These are phyloP conservation scores for Holacanthella duospinosa DNA, from an alignment of 2,888 invertebrate species.

Conservation along the genomic window DNA sequence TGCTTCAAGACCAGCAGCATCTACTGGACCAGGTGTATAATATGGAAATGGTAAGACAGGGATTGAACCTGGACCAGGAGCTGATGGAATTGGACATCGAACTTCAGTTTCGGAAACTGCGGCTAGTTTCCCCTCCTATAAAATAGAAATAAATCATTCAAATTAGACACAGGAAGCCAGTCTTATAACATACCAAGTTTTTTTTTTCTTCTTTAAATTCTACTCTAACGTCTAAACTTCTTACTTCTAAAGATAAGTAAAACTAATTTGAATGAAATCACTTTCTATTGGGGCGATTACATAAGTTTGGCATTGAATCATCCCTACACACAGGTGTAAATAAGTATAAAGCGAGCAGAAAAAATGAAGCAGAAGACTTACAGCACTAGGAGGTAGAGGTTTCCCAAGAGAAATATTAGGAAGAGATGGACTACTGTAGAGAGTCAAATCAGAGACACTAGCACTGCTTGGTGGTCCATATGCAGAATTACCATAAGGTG, in stretches of 20 bases:
- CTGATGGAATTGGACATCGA: conserved; percentile 58
- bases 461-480: conserved; percentile 44
- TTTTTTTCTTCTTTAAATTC: background rate
- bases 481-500: conserved; percentile 49
- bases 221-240: background rate
- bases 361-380: conserved; percentile 11
- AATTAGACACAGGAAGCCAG: too few relatives aligned
- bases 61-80: conserved; percentile 41
- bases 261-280: too few relatives aligned
- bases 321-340: too few relatives aligned
- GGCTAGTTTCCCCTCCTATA: conserved; percentile 46
- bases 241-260: too few relatives aligned
- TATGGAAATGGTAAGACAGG: conserved; percentile 56
- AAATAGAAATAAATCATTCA: conserved; percentile 8
- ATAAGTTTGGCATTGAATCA: too few relatives aligned
- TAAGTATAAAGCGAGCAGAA: background rate
- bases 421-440: conserved; percentile 91
- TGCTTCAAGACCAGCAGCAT: conserved; percentile 36
- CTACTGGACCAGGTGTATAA: conserved; percentile 47
- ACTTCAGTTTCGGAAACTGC: conserved; percentile 68
- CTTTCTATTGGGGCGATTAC: too few relatives aligned
- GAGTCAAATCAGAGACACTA: conserved; percentile 58
- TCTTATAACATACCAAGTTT: too few relatives aligned
- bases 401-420: conserved; percentile 90
- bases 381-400: conserved; percentile 44